Evolutionary conservation across 1,140 invertebrate species (phyloP).

Genomic region (Cepaea nemoralis): DNA sequence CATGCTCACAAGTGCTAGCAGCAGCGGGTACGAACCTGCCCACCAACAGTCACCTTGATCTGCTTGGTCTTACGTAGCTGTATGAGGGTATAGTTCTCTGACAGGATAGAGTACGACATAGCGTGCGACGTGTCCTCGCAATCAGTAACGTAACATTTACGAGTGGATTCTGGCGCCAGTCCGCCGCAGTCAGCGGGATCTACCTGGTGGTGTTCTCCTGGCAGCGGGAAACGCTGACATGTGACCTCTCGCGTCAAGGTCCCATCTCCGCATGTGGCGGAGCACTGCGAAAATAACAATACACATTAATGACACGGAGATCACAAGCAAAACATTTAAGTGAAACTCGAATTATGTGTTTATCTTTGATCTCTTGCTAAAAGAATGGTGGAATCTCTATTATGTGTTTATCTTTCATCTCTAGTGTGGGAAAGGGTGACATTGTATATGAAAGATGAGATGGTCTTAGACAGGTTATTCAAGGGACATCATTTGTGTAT

Average conservation of each 20-base stretch:
- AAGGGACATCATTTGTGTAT: too few relatives aligned
- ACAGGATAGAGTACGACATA: background rate
- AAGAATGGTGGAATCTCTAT: too few relatives aligned
- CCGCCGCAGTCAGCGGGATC: background rate
- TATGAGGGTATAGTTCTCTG: conserved; percentile 25
- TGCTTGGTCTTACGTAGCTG: conserved; percentile 14
- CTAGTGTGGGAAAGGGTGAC: too few relatives aligned
- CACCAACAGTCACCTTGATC: conserved; percentile 18
- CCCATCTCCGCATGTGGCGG: conserved; percentile 16
- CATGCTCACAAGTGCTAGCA: too few relatives aligned
- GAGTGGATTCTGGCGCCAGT: background rate
- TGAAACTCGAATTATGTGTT: too few relatives aligned
- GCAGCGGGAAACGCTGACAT: background rate
- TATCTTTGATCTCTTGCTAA: too few relatives aligned
- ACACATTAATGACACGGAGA: background rate
- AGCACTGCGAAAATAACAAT: conserved; percentile 6
- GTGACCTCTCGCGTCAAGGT: background rate
- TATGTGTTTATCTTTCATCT: too few relatives aligned
- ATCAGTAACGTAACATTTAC: conserved; percentile 17
- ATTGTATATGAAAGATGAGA: too few relatives aligned
- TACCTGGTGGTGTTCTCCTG: background rate
- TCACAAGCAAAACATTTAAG: background rate
- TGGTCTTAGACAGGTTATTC: too few relatives aligned
- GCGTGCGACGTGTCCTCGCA: background rate
- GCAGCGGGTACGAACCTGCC: conserved; percentile 6